Evolutionary conservation across 2,797 vertebrate species (phyloP), one percentile per base, ranked within the genome.

Genomic region (Aulostomus chinensis): DNA sequence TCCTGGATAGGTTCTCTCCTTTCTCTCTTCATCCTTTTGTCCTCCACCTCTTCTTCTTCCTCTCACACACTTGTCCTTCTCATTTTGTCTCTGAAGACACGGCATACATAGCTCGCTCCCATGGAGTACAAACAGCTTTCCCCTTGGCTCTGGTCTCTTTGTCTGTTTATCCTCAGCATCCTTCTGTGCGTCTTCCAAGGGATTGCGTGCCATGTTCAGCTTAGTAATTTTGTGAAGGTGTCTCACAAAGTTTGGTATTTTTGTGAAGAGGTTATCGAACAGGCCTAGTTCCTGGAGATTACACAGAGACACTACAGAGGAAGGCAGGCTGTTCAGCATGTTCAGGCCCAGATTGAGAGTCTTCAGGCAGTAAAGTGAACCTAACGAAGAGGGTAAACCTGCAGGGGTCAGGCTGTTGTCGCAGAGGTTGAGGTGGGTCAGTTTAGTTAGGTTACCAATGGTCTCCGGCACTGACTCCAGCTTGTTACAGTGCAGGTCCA

Each of bases 401-500:
- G 72, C 78, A 0, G 87, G 74, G 3, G 86, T 94, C 10, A 99
- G 74, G 33, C 72, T 84, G 83, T 99, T 99, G 87, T 99, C 96
- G 32, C 90, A 92, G 22, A 97, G 66, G 16, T 99, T 97, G 40
- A 99, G 92, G 73, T 87, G 89, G 3, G 87, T 83, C 45, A 99
- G 85, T 16, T 45, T 68, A 29, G 74, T 76, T 58, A 98, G 79
- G 10, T 87, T 87, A 13, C 96, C 91, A 0, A 98, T 92, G 35
- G 84, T 78, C 10, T 90, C 75, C 0, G 97, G 95, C 26, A 99
- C 72, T 42, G 84, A 91, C 45, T 96, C 90, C 0, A 99, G 91
- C 66, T 91, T 93, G 78, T 99, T 99, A 76, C 94, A 96, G 47
- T 98, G 97, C 24, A 99, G 80, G 73, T 99, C 96, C 26, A 99